phyloP scores from a whole-genome alignment of 2,797 vertebrate species.

The Columba guinea region DNA sequence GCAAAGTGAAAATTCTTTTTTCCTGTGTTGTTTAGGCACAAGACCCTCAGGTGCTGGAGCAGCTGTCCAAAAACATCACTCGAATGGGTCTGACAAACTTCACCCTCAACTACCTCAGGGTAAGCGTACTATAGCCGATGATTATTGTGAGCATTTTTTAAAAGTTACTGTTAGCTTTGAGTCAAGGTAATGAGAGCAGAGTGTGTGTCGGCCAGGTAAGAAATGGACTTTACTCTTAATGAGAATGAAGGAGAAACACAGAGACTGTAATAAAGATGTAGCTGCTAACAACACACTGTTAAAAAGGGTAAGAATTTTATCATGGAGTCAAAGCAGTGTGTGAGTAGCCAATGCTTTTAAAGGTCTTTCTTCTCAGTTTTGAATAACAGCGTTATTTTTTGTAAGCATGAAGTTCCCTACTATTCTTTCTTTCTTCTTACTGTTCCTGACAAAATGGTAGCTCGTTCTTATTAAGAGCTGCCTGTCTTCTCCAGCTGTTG shows the following conservation, averaged over 20 bases:
- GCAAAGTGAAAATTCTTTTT: conserved; percentile 42
- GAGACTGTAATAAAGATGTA: not conserved
- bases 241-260: not conserved
- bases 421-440: not conserved
- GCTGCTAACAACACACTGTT: not conserved
- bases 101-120: conserved; percentile 99
- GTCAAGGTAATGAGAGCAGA: conserved; percentile 27
- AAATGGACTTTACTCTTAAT: not conserved
- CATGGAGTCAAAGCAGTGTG: not conserved
- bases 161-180: conserved; percentile 41
- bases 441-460: not conserved
- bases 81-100: conserved; percentile 99
- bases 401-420: not conserved
- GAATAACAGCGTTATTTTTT: conserved; percentile 10
- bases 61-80: conserved; percentile 99
- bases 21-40: conserved; percentile 84
- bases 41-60: conserved; percentile 99
- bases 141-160: conserved; percentile 34
- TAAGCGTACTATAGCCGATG: conserved; percentile 74
- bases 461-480: not conserved
- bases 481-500: not conserved
- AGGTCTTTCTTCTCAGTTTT: not conserved
- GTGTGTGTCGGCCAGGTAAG: not conserved
- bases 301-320: not conserved
- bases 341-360: not conserved